Base-by-base conservation (phyloP, 35 echinoderm and acorn worm species). In the Holothuria glaberrima region DNA sequence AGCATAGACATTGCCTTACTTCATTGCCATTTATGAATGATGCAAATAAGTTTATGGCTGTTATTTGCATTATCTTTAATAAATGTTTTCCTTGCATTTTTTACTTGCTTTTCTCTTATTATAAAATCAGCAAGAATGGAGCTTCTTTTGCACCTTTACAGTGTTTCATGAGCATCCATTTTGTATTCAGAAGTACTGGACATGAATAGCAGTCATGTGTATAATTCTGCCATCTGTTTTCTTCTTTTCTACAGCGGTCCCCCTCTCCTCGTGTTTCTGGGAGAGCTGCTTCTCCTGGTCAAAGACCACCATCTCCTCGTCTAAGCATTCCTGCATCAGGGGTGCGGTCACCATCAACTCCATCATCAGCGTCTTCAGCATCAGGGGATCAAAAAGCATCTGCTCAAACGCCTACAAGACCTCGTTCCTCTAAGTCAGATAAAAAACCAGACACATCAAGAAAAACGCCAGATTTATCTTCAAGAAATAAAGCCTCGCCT, bases 251-350 rank as follows among this genome's bases (percentile, higher is more conserved):
- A 78, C 85, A 87, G 85, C 70, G 85, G 33, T 67, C 85, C 13
- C 85, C 61, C 25, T 87, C 85, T 46, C 65, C 85, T 30, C 60
- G 85, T 22, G 62, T 87, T 6, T 35, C 85, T 70, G 66, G 85
- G 12, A 87, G 85, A 65, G 35, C 62, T 6, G 22, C 61, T 36
- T 69, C 85, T 35, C 85, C 85, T 22, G 66, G 85, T 25, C 32
- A 71, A 62, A 87, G 27, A 29, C 50, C 50, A 54, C 50, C 50
- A 54, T 28, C 85, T 10, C 61, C 31, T 64, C 34, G 54, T 33
- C 85, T 87, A 22, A 71, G 30, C 30, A 62, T 70, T 26, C 33
- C 85, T 12, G 12, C 85, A n/a, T 65, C 85, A 19, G 85, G 64
- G 21, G 80, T 69, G 30, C 61, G 50, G 35, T 87, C 85, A 20